Evolutionary conservation across 2,888 invertebrate species (phyloP).

Genomic region (Aleiodes testaceus): DNA sequence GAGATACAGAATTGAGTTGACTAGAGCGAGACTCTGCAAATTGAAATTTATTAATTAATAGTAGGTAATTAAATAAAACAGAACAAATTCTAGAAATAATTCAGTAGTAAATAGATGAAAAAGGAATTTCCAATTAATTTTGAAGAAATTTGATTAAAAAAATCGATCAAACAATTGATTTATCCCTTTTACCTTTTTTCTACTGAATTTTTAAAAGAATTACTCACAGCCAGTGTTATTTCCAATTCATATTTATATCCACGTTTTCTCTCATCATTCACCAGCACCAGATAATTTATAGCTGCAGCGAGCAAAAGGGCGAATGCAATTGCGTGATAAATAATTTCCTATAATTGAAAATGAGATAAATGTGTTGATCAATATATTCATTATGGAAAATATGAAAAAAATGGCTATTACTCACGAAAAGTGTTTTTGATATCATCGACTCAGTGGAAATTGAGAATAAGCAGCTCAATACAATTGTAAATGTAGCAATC

Average conservation of each 20-base stretch:
- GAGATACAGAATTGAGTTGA: conserved; percentile 83
- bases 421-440: conserved; percentile 86
- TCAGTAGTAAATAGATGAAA: no score
- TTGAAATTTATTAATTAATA: conserved; percentile 52
- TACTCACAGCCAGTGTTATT: neutral
- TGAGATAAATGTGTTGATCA: neutral
- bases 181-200: neutral
- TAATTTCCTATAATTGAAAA: conserved; percentile 79
- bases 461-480: conserved; percentile 84
- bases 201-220: neutral
- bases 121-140: neutral
- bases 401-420: conserved; percentile 69
- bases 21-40: conserved; percentile 84
- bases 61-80: neutral
- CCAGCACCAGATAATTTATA: conserved; percentile 79
- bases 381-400: neutral
- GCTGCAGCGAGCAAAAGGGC: conserved; percentile 83
- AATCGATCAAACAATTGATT: no score
- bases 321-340: conserved; percentile 86
- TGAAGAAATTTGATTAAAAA: no score
- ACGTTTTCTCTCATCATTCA: conserved; percentile 70
- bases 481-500: conserved; percentile 84
- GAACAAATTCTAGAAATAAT: neutral
- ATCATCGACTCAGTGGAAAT: conserved; percentile 88
- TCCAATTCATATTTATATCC: conserved; percentile 74